Base-by-base conservation (phyloP, 2,888 invertebrate genomes). In the Platycheirus rosarum region DNA sequence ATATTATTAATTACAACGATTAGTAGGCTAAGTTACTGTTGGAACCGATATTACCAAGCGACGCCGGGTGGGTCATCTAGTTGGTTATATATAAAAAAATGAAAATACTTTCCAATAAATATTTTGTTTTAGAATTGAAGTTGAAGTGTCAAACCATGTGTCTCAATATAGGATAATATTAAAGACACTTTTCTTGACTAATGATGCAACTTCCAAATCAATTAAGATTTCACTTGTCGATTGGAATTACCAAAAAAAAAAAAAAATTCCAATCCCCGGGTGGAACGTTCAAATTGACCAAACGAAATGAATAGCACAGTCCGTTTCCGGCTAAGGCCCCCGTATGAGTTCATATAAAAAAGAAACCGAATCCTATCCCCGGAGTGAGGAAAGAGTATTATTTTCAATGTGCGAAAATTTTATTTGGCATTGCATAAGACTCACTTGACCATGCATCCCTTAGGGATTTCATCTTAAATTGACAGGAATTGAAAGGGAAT, bases 391-490 rank as follows among this genome's bases (percentile, higher is more conserved):
- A 40, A 75, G 37, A 63, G 68, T 82, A 82, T 82, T 82, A 82
- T 68, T 73, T 77, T 77, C 82, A 82, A 82, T 82, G 84, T 84
- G 84, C 78, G 84, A 84, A 84, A 78, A 84, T 78, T 78, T 84
- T 78, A 78, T 73, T 84, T 77, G 69, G 84, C 74, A 74, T 84
- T 74, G 74, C 84, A 73, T 69, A 84, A 78, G 51, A 74, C 84
- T 84, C 84, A 84, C 78, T 84, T 84, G 84, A 84, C 84, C 84
- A 84, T 84, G 73, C 73, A 77, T 73, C 84, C 82, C 77, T 73
- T 26, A 74, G 77, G 77, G 78, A 84, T 69, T 69, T 20, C 66
- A 57, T 68, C 84, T 84, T 57, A 84, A 84, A 84, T 84, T 84
- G 84, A 78, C 84, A 84, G 84, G 73, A 84, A 84, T 84, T 84